Evolutionary conservation across 2,113 vertebrate genomes (phyloP).

Genomic region (Colius striatus): DNA sequence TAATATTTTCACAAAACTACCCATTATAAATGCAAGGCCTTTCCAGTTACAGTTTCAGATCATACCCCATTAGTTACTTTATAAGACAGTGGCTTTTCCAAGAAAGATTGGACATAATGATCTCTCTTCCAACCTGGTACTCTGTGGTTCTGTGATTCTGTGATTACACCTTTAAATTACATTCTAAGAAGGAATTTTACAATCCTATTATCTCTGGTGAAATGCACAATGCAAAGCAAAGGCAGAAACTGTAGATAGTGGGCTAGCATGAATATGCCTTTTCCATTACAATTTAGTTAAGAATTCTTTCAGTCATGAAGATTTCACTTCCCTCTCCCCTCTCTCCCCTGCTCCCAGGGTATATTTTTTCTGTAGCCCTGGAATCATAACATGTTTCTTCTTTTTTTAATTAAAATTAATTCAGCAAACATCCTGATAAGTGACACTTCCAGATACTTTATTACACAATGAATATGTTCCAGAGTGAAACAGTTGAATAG

Average conservation of each 20-base stretch:
- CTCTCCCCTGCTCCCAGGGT: fast-evolving
- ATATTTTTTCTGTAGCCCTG: neutral
- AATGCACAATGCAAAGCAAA: neutral
- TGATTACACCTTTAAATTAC: neutral
- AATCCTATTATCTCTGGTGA: neutral
- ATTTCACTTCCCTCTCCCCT: neutral
- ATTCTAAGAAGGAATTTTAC: neutral
- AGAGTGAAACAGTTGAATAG: neutral
- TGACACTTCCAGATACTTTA: neutral
- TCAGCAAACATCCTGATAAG: neutral
- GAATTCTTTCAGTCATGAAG: neutral
- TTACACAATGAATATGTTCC: neutral
- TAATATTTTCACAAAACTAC: neutral
- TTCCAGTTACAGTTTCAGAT: neutral
- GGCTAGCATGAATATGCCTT: neutral
- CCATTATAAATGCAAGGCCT: neutral
- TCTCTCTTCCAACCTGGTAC: neutral
- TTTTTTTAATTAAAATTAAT: neutral
- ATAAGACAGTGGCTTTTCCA: neutral
- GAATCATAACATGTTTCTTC: neutral
- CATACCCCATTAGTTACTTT: neutral
- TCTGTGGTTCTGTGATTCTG: neutral
- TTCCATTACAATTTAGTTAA: neutral
- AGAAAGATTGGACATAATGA: neutral
- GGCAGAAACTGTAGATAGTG: neutral